Conservation (phyloP, 2,888 invertebrate genomes). For the Amphipyra tragopoginis region DNA sequence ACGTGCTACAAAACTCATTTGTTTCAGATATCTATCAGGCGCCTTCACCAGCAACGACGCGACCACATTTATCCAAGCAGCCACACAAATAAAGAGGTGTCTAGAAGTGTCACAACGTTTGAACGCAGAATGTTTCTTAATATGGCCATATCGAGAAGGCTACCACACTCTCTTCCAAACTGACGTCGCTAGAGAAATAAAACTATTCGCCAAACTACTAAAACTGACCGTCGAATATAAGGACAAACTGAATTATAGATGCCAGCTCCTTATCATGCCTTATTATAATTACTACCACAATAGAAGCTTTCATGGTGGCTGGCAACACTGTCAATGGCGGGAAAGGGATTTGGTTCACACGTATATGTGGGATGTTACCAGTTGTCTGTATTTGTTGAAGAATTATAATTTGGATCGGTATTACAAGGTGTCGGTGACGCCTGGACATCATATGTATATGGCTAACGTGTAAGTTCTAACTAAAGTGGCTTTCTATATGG, state of each 20-base stretch:
- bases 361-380: conserved; percentile 92
- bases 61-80: conserved; percentile 89
- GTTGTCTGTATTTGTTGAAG: conserved; percentile 91
- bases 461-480: conserved; percentile 89
- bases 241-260: conserved; percentile 84
- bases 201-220: conserved; percentile 90
- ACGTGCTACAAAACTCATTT: too few species aligned
- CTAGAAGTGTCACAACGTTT: conserved; percentile 91
- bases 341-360: conserved; percentile 82
- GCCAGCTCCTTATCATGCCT: conserved; percentile 90
- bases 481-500: neutral
- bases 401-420: conserved; percentile 90
- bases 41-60: conserved; percentile 91
- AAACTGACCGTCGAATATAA: conserved; percentile 91
- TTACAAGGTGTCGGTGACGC: conserved; percentile 91
- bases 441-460: conserved; percentile 91
- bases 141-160: conserved; percentile 91
- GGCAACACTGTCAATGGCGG: conserved; percentile 66
- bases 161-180: conserved; percentile 90
- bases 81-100: conserved; percentile 91
- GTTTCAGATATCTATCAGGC: conserved; percentile 89
- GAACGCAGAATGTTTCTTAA: conserved; percentile 91
- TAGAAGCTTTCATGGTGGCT: conserved; percentile 50
- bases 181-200: conserved; percentile 90
- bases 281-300: conserved; percentile 67